These are phyloP conservation scores for Berghia stephanieae DNA, from an alignment of 1,140 invertebrate species.

Conservation along the genomic window DNA sequence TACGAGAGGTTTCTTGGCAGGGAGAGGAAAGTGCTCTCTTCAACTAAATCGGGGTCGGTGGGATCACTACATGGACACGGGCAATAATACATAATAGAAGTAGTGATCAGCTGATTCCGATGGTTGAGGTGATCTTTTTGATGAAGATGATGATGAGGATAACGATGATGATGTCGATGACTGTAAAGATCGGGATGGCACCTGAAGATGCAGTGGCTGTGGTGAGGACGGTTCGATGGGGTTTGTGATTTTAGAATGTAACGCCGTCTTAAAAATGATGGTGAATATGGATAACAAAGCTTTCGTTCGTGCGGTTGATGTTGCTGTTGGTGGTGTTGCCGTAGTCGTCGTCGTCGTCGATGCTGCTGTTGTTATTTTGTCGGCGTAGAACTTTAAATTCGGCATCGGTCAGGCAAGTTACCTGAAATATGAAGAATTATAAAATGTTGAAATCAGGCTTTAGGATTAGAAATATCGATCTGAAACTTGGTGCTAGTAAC, in stretches of 20 bases:
- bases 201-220: neutral
- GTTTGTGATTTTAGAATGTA: neutral
- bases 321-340: too few species aligned
- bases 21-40: slow-evolving; percentile 32
- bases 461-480: too few species aligned
- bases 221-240: neutral
- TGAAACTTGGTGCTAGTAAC: neutral
- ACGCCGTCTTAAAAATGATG: too few species aligned
- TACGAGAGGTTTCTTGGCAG: slow-evolving; percentile 59
- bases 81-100: slow-evolving; percentile 23
- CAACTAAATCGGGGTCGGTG: slow-evolving; percentile 25
- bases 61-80: slow-evolving; percentile 34
- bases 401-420: too few species aligned
- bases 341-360: slow-evolving; percentile 13
- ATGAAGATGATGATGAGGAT: too few species aligned
- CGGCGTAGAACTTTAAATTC: too few species aligned
- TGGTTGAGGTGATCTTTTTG: neutral
- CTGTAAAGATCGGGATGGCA: neutral
- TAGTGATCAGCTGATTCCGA: neutral
- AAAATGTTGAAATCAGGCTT: too few species aligned
- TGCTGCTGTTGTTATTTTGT: neutral
- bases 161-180: neutral
- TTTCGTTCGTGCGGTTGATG: too few species aligned
- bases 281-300: too few species aligned
- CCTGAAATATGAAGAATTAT: too few species aligned